phyloP scores from a whole-genome alignment of 1,140 invertebrate genomes.

The Helicoverpa zea region DNA sequence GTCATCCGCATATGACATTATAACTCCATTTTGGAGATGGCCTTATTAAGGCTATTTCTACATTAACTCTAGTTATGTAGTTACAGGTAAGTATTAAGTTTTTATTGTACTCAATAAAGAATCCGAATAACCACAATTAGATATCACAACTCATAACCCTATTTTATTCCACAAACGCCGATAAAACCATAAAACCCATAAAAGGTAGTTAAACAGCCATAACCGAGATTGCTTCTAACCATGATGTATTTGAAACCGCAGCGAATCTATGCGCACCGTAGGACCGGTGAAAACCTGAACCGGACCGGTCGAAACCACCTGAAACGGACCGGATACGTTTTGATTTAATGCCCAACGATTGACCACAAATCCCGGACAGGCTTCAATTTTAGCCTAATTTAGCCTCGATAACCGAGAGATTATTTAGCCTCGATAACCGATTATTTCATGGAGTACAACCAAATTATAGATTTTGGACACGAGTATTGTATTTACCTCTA shows the following conservation, averaged over 20 bases:
- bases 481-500: neutral
- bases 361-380: slow-evolving; percentile 24
- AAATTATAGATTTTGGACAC: slow-evolving; percentile 4
- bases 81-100: no score
- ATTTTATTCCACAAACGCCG: neutral
- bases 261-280: neutral
- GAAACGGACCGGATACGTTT: slow-evolving; percentile 23
- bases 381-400: slow-evolving; percentile 30
- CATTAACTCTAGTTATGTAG: no score
- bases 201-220: neutral
- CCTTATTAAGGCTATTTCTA: no score
- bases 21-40: no score
- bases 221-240: neutral
- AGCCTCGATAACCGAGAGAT: slow-evolving; percentile 21
- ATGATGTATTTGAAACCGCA: slow-evolving; percentile 18
- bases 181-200: neutral
- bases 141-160: neutral
- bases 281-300: neutral
- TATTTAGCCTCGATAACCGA: no score
- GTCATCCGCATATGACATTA: no score
- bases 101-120: no score
- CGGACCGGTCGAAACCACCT: slow-evolving; percentile 27
- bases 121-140: neutral
- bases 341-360: slow-evolving; percentile 26
- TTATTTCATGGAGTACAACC: neutral